phyloP scores from a whole-genome alignment of 2,888 invertebrate genomes.

The Clitarchus hookeri region DNA sequence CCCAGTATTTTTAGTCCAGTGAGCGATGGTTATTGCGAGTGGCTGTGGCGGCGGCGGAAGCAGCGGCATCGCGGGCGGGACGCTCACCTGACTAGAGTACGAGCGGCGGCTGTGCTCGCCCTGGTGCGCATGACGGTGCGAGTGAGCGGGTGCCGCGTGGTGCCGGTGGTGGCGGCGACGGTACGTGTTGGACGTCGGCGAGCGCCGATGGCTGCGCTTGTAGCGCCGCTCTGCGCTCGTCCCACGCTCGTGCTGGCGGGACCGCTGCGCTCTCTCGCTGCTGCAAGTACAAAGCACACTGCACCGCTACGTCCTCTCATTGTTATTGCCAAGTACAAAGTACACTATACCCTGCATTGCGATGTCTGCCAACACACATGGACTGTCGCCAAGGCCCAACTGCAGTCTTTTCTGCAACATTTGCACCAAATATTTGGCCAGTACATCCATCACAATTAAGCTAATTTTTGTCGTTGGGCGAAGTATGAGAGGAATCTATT shows the following conservation, averaged over 20 bases:
- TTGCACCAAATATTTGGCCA: too few relatives aligned
- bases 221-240: conserved; percentile 81
- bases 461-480: too few relatives aligned
- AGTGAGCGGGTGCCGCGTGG: conserved; percentile 47
- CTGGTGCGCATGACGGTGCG: conserved; percentile 67
- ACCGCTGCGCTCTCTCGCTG: conserved; percentile 64
- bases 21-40: conserved; percentile 19
- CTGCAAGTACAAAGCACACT: conserved; percentile 50
- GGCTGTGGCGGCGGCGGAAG: conserved; percentile 29
- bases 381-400: too few relatives aligned
- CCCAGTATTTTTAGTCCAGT: conserved; percentile 10
- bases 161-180: background rate
- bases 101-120: conserved; percentile 48
- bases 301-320: background rate
- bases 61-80: conserved; percentile 33
- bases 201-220: conserved; percentile 82
- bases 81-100: conserved; percentile 45
- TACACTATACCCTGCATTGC: too few relatives aligned
- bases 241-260: conserved; percentile 70
- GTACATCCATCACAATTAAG: too few relatives aligned
- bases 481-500: too few relatives aligned
- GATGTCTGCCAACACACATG: too few relatives aligned
- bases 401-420: too few relatives aligned
- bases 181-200: conserved; percentile 69
- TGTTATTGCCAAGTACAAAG: too few relatives aligned